Evolutionary conservation across 2,888 invertebrate genomes (phyloP).

Genomic region (Oscheius sp.): DNA sequence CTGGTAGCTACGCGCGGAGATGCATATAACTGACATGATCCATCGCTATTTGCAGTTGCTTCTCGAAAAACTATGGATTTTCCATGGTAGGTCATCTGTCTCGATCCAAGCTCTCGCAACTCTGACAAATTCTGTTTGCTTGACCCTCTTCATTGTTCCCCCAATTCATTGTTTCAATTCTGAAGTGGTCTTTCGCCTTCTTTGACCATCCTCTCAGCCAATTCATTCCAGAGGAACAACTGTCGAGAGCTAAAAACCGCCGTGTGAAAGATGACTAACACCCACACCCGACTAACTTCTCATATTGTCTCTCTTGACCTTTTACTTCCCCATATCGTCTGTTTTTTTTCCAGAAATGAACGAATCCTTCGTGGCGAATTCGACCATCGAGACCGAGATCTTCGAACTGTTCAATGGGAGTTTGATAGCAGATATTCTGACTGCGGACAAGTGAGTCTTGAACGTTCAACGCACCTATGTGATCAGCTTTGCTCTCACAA

Average conservation of each 20-base stretch:
- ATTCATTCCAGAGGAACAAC: neutral
- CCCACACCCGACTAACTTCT: neutral
- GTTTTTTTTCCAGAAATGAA: neutral
- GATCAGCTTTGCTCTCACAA: neutral
- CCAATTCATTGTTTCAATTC: neutral
- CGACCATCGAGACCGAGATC: constrained; percentile 1
- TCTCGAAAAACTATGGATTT: neutral
- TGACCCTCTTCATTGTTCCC: neutral
- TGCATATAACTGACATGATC: constrained; percentile 2
- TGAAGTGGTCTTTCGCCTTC: neutral
- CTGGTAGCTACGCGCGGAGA: neutral
- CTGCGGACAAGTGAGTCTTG: neutral
- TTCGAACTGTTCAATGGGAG: neutral
- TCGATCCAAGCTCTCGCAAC: too few relatives aligned
- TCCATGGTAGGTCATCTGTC: neutral
- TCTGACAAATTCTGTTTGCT: neutral
- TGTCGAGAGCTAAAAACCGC: neutral
- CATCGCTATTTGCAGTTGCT: neutral
- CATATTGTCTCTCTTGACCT: neutral
- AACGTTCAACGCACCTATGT: neutral
- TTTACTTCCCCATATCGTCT: neutral
- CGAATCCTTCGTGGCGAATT: neutral
- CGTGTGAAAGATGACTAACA: constrained; percentile 8
- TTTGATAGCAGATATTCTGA: neutral
- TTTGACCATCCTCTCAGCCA: neutral